These are phyloP conservation scores for Andrena hattorfiana DNA, from an alignment of 2,888 invertebrate genomes.

Conservation along the genomic window DNA sequence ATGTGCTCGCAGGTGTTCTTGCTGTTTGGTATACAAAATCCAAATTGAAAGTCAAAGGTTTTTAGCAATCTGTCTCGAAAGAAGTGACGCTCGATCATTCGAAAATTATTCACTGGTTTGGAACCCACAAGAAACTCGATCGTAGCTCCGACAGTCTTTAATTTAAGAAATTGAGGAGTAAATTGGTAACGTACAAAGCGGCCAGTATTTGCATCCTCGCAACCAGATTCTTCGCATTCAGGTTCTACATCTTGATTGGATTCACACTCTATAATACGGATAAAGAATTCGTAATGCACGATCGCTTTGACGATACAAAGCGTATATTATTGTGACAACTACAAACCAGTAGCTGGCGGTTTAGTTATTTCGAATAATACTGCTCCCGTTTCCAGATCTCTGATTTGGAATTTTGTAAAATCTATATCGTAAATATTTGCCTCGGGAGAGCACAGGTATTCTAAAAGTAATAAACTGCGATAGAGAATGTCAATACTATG, in stretches of 20 bases:
- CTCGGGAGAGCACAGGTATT: slow-evolving; percentile 96
- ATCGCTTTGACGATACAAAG: background rate
- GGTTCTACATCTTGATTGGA: slow-evolving; percentile 73
- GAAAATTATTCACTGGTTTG: slow-evolving; percentile 96
- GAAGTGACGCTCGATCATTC: slow-evolving; percentile 99
- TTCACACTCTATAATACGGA: slow-evolving; percentile 60
- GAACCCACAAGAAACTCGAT: slow-evolving; percentile 98
- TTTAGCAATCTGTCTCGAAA: slow-evolving; percentile 97
- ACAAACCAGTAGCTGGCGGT: slow-evolving; percentile 86
- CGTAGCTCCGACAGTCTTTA: slow-evolving; percentile 98
- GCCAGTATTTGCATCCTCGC: slow-evolving; percentile 94
- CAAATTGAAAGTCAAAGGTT: slow-evolving; percentile 99
- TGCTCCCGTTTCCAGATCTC: slow-evolving; percentile 95
- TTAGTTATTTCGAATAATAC: slow-evolving; percentile 98
- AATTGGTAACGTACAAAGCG: slow-evolving; percentile 99
- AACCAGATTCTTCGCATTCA: slow-evolving; percentile 85
- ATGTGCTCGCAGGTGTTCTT: slow-evolving; percentile 99
- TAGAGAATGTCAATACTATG: background rate
- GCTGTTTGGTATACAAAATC: slow-evolving; percentile 99
- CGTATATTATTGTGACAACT: background rate
- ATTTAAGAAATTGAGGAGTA: slow-evolving; percentile 97
- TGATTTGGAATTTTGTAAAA: slow-evolving; percentile 98
- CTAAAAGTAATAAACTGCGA: slow-evolving; percentile 83
- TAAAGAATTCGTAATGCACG: slow-evolving; percentile 17
- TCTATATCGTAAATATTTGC: slow-evolving; percentile 99